Conservation (phyloP, 2,797 vertebrate genomes). For the Avahi laniger region DNA sequence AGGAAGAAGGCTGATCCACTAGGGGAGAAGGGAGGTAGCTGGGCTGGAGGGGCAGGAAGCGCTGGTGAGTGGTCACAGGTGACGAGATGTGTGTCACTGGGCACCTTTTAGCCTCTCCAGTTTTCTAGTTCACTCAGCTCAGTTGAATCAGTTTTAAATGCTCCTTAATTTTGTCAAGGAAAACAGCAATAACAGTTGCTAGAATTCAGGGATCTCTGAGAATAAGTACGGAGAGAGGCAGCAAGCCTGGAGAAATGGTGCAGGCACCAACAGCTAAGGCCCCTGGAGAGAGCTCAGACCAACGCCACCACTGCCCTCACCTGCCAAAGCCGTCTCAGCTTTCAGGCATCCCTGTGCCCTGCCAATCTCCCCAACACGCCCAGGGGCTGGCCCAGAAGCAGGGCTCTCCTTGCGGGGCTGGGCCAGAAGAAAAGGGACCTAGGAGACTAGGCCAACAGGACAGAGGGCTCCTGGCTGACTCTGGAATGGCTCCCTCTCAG, state of each 20-base stretch:
- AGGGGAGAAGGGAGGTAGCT: neutral
- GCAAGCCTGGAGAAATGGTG: neutral
- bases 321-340: fast-evolving
- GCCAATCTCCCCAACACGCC: neutral
- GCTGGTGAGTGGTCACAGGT: neutral
- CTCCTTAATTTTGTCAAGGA: neutral
- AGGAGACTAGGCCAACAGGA: neutral
- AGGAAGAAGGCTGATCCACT: neutral
- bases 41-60: fast-evolving
- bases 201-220: neutral
- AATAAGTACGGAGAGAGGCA: neutral
- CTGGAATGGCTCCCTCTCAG: neutral
- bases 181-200: neutral
- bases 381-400: neutral
- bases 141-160: neutral
- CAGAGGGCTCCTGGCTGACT: neutral
- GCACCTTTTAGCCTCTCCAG: neutral
- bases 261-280: neutral
- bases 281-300: neutral
- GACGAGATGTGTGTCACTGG: neutral
- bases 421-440: neutral
- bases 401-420: neutral
- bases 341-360: neutral
- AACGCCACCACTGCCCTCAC: fast-evolving
- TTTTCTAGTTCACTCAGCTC: neutral